Evolutionary conservation across 2,888 invertebrate species (phyloP), one percentile per base, ranked within the genome.

Genomic region (Scrobipalpa costella): DNA sequence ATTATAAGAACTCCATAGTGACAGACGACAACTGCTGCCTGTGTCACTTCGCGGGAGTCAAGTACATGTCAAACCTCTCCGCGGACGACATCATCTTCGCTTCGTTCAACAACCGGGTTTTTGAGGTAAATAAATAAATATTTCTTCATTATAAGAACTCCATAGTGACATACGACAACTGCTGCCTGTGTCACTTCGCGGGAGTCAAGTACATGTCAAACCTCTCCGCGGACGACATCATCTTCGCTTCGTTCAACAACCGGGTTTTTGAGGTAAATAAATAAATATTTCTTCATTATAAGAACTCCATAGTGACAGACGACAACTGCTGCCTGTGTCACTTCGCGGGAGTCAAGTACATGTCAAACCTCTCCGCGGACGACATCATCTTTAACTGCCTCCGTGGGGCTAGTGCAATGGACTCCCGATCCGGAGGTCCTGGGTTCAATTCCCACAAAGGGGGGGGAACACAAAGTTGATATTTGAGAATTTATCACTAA

Each of bases 21-120:
- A 93, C 94, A n/a, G 95, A 96, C 67, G 98, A 98, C 88, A 98
- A 98, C 86, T 97, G 97, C 83, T 98, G 98, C 81, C 90, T 95
- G 75, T 98, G 98, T 85, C 95, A 97, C 85, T 94, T 96, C 64
- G 96, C 97, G 6, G 97, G 97, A 13, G 94, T 98, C 66, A 95
- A 95, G 80, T 94, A 95, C 78, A 93, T 96, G 76, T 96, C 97
- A 0, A 93, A 94, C 70, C 82, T 97, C 9, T 85, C 93, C 0
- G 94, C 95, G 57, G 95, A 96, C 71, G 97, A 98, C 82, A 95
- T 98, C 72, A 92, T 97, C 65, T 96, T 96, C 81, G 96, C 96
- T 36, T 96, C 96, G 7, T 98, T 97, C 87, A 94, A 95, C 79
- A 98, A 98, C 85, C 93, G 95, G 61, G 93, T 97, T 40, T 97